Base-by-base conservation (phyloP, 2,113 vertebrate genomes). In the Phalacrocorax carbo region DNA sequence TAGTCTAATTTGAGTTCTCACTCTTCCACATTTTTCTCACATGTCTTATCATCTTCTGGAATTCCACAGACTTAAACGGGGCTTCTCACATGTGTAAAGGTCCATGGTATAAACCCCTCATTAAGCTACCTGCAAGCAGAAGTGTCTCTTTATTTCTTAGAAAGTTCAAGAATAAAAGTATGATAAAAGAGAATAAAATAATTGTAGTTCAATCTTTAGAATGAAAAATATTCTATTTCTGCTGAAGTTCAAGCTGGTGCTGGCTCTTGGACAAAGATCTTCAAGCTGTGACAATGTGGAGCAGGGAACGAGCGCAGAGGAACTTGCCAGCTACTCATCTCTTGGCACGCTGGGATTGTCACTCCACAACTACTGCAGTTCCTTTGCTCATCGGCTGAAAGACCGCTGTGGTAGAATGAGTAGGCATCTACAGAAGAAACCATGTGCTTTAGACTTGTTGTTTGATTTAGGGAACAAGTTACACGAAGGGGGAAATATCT, bases 341-440 rank as follows among this genome's bases (percentile, higher is more conserved):
- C 42, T 64, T 1, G 2, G 23, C 48, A 51, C 0, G 0, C 36
- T 15, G 64, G 19, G 36, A 42, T 16, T 42, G 29, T 48, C 51
- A 12, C 15, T 92, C 5, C 36, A 21, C 52, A 51, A 2, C 10
- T 7, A 0, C 32, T 49, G 61, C 48, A 70, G 29, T 15, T 58
- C 64, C 68, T 69, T 46, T 71, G 38, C 88, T 51, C 20, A 13
- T 34, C 84, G 68, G 46, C 46, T 54, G 44, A 30, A 64, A 71
- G 36, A 51, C 40, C 34, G 11, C 68, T 42, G 29, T 42, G n/a
- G 20, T 5, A 64, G 66, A 62, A 42, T 64, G 36, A 60, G 54
- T 7, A 79, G 36, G 16, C 54, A 29, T 62, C 34, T 78, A 51
- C 23, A 70, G 49, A 68, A 57, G 42, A 38, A 85, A 87, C 21